phyloP scores from a whole-genome alignment of 2,113 vertebrate species.

The Indicator indicator region DNA sequence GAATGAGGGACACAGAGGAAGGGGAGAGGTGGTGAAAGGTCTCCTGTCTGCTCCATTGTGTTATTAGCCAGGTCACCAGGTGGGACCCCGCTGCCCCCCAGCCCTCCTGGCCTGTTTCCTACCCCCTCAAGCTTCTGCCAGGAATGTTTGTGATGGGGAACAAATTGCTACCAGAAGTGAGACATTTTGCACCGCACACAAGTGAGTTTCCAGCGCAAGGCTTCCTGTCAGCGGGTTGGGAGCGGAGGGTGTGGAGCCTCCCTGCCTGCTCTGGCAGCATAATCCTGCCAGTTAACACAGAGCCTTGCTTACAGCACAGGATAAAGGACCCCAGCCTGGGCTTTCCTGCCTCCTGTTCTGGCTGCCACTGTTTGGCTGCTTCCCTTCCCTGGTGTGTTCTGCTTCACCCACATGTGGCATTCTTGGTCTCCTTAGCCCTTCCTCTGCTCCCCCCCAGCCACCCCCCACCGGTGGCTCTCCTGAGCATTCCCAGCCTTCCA shows the following conservation, averaged over 20 bases:
- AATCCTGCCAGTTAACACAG: conserved; percentile 16
- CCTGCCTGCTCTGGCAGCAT: neutral
- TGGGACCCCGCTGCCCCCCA: neutral
- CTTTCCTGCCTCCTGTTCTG: conserved; percentile 57
- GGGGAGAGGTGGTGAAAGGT: conserved; percentile 10
- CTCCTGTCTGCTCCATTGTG: neutral
- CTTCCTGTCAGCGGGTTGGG: conserved; percentile 13
- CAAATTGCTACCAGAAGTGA: conserved; percentile 26
- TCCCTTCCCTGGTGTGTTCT: neutral
- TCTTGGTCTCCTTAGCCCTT: neutral
- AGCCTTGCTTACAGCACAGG: neutral
- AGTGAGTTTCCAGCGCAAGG: conserved; percentile 1
- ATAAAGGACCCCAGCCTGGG: conserved; percentile 17
- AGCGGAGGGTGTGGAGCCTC: conserved; percentile 2
- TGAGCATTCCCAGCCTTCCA: conserved; percentile 46
- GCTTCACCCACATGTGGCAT: neutral
- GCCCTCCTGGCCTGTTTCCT: neutral
- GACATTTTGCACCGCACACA: neutral
- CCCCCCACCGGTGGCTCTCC: conserved; percentile 25
- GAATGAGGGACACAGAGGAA: neutral
- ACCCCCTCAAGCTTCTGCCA: neutral
- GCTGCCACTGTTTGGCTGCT: conserved; percentile 27
- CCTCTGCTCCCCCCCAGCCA: neutral
- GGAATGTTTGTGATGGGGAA: conserved; percentile 21
- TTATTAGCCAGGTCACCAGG: neutral